Evolutionary conservation across 2,797 vertebrate species (phyloP).

Genomic region (Tangara arthus): DNA sequence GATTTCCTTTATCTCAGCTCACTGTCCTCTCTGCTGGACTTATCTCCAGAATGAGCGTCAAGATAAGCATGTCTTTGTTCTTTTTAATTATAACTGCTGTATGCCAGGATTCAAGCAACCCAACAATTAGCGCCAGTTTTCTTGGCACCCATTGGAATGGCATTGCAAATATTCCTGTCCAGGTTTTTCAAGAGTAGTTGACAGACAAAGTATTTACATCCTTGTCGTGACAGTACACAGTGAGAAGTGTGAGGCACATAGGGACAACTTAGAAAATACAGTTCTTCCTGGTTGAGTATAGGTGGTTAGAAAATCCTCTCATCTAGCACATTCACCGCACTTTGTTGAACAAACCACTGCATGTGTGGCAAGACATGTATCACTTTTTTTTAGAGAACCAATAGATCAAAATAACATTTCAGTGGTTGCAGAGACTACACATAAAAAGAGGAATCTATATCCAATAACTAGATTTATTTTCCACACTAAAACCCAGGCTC

Average conservation of each 20-base stretch:
- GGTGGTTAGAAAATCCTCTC: neutral
- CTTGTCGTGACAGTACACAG: fast-evolving
- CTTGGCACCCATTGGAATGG: neutral
- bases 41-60: neutral
- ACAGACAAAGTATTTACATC: neutral
- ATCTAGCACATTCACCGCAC: neutral
- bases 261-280: neutral
- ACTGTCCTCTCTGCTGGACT: neutral
- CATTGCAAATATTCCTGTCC: neutral
- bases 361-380: neutral
- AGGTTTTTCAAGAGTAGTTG: neutral
- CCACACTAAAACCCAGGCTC: neutral
- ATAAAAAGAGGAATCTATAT: neutral
- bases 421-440: neutral
- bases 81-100: neutral
- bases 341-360: neutral
- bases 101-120: neutral
- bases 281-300: neutral
- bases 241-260: neutral
- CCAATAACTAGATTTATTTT: neutral
- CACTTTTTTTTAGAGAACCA: neutral
- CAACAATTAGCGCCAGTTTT: neutral
- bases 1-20: neutral
- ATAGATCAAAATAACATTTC: neutral
- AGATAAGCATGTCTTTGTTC: neutral